phyloP scores from a whole-genome alignment of 2,888 invertebrate species.

The Drosophila greeni region DNA sequence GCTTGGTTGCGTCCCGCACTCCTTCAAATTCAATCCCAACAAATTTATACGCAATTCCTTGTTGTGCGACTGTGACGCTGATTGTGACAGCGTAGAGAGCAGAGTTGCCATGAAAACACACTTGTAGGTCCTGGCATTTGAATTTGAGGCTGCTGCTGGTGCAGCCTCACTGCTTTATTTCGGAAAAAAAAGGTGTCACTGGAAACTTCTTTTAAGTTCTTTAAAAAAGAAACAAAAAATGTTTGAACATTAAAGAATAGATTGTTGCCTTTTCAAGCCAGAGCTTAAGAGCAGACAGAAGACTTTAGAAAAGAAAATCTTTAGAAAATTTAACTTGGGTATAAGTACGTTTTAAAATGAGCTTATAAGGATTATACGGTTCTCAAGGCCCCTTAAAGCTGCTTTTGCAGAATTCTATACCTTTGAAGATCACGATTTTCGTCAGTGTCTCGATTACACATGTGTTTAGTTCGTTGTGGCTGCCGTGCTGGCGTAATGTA shows the following conservation, averaged over 20 bases:
- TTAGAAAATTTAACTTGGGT: not conserved
- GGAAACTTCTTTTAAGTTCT: too few species aligned
- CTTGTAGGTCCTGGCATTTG: constrained; percentile 13
- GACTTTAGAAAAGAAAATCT: not conserved
- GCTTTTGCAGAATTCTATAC: not conserved
- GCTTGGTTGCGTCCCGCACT: not conserved
- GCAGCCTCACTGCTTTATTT: not conserved
- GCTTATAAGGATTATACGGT: not conserved
- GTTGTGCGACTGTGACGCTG: constrained; percentile 19
- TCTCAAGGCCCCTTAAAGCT: not conserved
- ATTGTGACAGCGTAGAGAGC: constrained; percentile 25
- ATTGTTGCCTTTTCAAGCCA: too few species aligned
- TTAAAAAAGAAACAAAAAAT: too few species aligned
- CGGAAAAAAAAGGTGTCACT: not conserved
- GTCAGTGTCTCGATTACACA: constrained; percentile 8
- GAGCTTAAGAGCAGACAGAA: too few species aligned
- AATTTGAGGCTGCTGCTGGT: not conserved
- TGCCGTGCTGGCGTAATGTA: constrained; percentile 9
- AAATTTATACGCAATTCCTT: constrained; percentile 26
- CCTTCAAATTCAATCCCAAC: constrained; percentile 18
- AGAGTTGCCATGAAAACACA: constrained; percentile 12
- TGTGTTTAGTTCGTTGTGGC: constrained; percentile 7
- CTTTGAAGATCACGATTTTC: constrained; percentile 3
- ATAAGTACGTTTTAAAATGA: not conserved
- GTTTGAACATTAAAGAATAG: too few species aligned